These are phyloP conservation scores for Eucriotettix oculatus DNA, from an alignment of 2,888 invertebrate genomes.

Conservation along the genomic window DNA sequence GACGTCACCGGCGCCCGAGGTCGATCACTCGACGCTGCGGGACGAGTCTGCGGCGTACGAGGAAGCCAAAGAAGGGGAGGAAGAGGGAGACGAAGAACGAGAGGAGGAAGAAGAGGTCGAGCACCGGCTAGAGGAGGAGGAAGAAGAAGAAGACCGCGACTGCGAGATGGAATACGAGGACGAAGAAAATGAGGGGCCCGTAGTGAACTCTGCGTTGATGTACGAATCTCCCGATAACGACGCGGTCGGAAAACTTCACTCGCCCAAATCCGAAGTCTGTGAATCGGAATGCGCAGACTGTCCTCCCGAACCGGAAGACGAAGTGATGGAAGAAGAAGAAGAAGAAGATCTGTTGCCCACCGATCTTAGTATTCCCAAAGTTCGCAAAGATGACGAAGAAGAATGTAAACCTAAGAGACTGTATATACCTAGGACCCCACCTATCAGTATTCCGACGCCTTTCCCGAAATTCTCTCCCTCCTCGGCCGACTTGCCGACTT, in stretches of 20 bases:
- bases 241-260: not conserved
- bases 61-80: constrained; percentile 6
- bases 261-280: not conserved
- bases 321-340: not conserved
- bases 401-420: not conserved
- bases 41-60: not conserved
- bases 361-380: constrained; percentile 10
- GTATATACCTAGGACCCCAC: constrained; percentile 1
- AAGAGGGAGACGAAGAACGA: constrained; percentile 13
- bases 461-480: not conserved
- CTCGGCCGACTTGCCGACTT: not conserved
- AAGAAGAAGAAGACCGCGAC: constrained; percentile 22
- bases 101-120: constrained; percentile 16
- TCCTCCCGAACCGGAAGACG: not conserved
- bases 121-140: constrained; percentile 16
- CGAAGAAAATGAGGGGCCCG: not conserved
- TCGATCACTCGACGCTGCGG: not conserved
- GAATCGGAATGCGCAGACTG: too few species aligned
- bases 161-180: not conserved
- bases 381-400: not conserved
- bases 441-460: not conserved
- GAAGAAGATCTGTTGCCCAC: constrained; percentile 5
- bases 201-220: not conserved
- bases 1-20: not conserved
- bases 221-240: not conserved